Conservation (phyloP, 2,888 invertebrate genomes). For the Tachystola acroxantha region DNA sequence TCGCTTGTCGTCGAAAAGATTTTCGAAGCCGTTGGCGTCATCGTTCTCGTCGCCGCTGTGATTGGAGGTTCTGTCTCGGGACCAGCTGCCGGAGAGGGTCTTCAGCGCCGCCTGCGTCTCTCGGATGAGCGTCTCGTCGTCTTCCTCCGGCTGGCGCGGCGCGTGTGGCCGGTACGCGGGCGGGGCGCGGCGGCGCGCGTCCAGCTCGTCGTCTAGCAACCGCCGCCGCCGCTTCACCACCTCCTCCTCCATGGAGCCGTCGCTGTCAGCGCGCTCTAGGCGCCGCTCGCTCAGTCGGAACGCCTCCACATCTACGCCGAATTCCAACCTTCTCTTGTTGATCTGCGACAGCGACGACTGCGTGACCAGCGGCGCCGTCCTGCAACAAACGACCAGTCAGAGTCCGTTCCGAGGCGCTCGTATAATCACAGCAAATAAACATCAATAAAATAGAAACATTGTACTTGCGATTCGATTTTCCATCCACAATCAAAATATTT, state of each 20-base stretch:
- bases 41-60: constrained; percentile 85
- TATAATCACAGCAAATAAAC: constrained; percentile 22
- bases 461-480: constrained; percentile 77
- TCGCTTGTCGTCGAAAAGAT: constrained; percentile 90
- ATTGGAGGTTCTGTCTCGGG: constrained; percentile 80
- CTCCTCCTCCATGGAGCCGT: constrained; percentile 68
- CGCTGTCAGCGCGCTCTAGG: constrained; percentile 44
- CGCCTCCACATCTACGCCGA: constrained; percentile 73
- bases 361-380: constrained; percentile 73
- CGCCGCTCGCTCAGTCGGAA: constrained; percentile 59
- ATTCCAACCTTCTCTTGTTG: constrained; percentile 84
- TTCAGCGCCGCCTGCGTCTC: constrained; percentile 93
- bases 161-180: constrained; percentile 56
- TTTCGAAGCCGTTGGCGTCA: constrained; percentile 89
- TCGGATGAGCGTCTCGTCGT: constrained; percentile 89
- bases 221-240: constrained; percentile 60
- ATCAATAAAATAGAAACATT: constrained; percentile 36
- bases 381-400: constrained; percentile 57
- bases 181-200: constrained; percentile 40
- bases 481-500: constrained; percentile 77
- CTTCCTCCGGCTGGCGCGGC: constrained; percentile 68
- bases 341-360: constrained; percentile 81
- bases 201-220: constrained; percentile 63
- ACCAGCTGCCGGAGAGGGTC: constrained; percentile 92
- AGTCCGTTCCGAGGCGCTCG: constrained; percentile 24